phyloP scores from a whole-genome alignment of 2,797 vertebrate species.

The Percopsis omiscomaycus region DNA sequence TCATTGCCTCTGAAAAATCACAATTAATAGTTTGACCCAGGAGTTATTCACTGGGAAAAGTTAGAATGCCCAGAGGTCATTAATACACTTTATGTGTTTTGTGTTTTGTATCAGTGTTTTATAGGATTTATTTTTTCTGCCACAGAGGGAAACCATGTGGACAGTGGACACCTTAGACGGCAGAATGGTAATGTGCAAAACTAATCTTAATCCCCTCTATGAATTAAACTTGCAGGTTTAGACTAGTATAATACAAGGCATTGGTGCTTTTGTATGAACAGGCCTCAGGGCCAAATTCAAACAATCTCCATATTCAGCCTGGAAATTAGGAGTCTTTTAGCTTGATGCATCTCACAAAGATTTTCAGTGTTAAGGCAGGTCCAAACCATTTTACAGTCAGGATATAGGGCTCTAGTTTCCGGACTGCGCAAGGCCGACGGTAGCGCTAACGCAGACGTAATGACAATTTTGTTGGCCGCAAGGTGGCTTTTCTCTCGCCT shows the following conservation, averaged over 20 bases:
- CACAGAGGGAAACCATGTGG: slow-evolving; percentile 23
- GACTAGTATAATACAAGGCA: slow-evolving; percentile 35
- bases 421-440: neutral
- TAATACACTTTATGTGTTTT: slow-evolving; percentile 55
- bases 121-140: slow-evolving; percentile 32
- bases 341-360: slow-evolving; percentile 45
- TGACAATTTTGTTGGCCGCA: too few species aligned
- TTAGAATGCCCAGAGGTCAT: slow-evolving; percentile 35
- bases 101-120: slow-evolving; percentile 45
- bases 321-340: slow-evolving; percentile 25
- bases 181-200: slow-evolving; percentile 30
- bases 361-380: slow-evolving; percentile 46
- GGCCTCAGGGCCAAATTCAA: slow-evolving; percentile 15
- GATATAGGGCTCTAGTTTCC: slow-evolving; percentile 15
- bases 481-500: too few species aligned
- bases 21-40: slow-evolving; percentile 47
- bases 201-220: slow-evolving; percentile 21
- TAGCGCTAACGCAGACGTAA: too few species aligned
- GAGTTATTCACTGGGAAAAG: slow-evolving; percentile 37
- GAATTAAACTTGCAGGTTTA: slow-evolving; percentile 39
- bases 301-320: slow-evolving; percentile 52
- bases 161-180: neutral
- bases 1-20: slow-evolving; percentile 27
- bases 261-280: slow-evolving; percentile 43
- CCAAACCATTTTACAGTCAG: too few species aligned